phyloP scores from a whole-genome alignment of 2,113 vertebrate genomes.

The Bufo bufo region DNA sequence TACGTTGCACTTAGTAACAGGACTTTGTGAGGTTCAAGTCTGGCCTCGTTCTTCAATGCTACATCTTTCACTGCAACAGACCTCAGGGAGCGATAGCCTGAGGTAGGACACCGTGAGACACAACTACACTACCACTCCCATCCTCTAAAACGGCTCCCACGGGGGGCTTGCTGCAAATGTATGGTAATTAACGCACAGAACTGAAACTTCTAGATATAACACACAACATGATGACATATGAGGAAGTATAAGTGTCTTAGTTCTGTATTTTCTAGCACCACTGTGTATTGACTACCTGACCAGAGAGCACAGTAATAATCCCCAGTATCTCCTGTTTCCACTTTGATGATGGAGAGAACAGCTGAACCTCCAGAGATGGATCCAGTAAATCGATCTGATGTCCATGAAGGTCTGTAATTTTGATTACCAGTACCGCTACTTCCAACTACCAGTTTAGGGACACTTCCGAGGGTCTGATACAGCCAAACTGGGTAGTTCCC shows the following conservation, averaged over 20 bases:
- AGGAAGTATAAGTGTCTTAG: background rate
- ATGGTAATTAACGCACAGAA: no score
- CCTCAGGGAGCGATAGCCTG: no score
- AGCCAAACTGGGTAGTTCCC: background rate
- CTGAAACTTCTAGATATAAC: background rate
- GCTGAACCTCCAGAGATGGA: constrained; percentile 1
- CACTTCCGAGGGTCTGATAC: constrained; percentile 1
- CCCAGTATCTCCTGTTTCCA: background rate
- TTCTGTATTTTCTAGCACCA: background rate
- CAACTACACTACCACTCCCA: no score
- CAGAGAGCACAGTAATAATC: constrained; percentile 20
- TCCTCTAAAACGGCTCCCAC: no score
- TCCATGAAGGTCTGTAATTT: constrained; percentile 18
- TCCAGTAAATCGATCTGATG: constrained; percentile 13
- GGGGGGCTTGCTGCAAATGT: no score
- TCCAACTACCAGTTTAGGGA: constrained; percentile 9
- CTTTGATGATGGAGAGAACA: constrained; percentile 14
- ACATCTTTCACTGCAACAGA: no score
- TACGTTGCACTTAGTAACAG: no score
- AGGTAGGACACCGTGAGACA: no score
- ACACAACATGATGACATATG: background rate
- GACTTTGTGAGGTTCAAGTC: no score
- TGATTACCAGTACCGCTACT: background rate
- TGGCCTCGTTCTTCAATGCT: no score
- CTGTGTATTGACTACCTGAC: background rate